These are phyloP conservation scores for Meloidogyne floridensis DNA, from an alignment of 1,140 invertebrate species.

Conservation along the genomic window DNA sequence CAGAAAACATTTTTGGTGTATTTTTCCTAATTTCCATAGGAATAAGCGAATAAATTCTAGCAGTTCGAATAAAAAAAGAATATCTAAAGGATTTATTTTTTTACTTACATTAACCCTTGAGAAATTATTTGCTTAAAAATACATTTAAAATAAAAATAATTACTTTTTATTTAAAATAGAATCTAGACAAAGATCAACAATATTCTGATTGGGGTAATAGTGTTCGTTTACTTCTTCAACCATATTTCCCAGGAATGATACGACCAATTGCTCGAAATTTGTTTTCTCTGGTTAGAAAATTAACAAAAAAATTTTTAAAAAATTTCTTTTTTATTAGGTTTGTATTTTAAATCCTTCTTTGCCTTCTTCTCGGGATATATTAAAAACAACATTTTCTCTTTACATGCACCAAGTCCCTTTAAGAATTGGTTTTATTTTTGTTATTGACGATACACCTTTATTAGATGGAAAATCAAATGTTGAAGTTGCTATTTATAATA, in stretches of 20 bases:
- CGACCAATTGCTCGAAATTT: conserved; percentile 86
- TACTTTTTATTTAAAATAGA: conserved; percentile 79
- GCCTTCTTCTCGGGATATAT: conserved; percentile 74
- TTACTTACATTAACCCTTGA: too few species aligned
- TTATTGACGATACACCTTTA: conserved; percentile 72
- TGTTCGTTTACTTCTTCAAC: conserved; percentile 84
- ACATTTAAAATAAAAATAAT: conserved; percentile 75
- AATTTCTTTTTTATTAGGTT: conserved; percentile 25
- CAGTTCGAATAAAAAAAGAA: too few species aligned
- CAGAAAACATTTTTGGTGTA: too few species aligned
- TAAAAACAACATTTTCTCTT: conserved; percentile 87
- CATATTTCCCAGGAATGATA: conserved; percentile 95
- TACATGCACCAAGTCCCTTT: conserved; percentile 80
- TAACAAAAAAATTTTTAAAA: neutral
- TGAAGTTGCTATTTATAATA: conserved; percentile 82
- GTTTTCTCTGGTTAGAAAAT: conserved; percentile 79
- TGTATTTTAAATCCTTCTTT: conserved; percentile 83
- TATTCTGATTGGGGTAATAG: conserved; percentile 85
- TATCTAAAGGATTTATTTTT: too few species aligned
- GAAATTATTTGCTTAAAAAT: conserved; percentile 70
- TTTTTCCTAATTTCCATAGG: too few species aligned
- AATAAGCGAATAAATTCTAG: too few species aligned
- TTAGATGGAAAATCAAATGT: conserved; percentile 74
- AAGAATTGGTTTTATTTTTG: conserved; percentile 86
- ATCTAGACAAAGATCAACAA: conserved; percentile 64